Conservation (phyloP, 2,888 invertebrate species). For the Drepanosiphum platanoidis region DNA sequence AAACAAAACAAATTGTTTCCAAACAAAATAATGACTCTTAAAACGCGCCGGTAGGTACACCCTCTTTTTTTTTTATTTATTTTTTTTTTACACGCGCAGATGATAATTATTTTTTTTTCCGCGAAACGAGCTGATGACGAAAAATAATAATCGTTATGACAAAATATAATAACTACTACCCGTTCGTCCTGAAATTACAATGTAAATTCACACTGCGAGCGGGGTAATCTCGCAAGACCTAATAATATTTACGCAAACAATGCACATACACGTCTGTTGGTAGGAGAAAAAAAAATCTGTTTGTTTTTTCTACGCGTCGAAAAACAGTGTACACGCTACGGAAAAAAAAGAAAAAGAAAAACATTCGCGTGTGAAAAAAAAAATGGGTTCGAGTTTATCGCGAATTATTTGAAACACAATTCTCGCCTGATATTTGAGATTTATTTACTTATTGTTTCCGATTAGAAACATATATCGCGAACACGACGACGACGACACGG, state of each 20-base stretch:
- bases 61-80: background rate
- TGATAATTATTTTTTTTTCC: background rate
- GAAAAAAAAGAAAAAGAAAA: background rate
- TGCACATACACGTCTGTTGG: background rate
- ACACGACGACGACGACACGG: background rate
- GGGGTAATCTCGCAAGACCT: background rate
- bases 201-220: background rate
- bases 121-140: background rate
- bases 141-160: background rate
- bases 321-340: too few species aligned
- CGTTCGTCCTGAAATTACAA: background rate
- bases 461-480: background rate
- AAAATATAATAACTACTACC: background rate
- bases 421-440: background rate
- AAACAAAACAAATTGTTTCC: background rate
- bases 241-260: background rate
- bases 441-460: background rate
- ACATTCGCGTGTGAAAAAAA: background rate
- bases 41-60: background rate
- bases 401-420: background rate
- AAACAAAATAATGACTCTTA: background rate
- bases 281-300: background rate
- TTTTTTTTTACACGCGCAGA: background rate
- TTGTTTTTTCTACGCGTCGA: too few species aligned
- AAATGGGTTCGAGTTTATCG: background rate